Evolutionary conservation across 2,797 vertebrate genomes (phyloP).

Genomic region (Falco naumanni): DNA sequence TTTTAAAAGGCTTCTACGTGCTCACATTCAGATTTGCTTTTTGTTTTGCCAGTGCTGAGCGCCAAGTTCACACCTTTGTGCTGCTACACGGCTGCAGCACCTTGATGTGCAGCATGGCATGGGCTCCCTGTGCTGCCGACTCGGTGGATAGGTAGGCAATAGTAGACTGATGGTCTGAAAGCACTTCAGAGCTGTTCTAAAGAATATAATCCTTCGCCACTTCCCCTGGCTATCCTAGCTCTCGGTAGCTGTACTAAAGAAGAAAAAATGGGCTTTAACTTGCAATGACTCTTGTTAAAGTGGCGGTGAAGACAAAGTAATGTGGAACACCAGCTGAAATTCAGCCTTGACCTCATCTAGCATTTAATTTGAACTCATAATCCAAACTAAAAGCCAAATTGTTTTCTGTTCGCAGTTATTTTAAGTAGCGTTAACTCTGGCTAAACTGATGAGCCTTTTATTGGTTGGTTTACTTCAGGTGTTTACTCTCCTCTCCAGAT

Average conservation of each 20-base stretch:
- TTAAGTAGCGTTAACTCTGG: slow-evolving; percentile 57
- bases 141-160: not conserved
- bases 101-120: not conserved
- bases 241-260: not conserved
- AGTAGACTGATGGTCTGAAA: not conserved
- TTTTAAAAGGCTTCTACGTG: not conserved
- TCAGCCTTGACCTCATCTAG: slow-evolving; percentile 15
- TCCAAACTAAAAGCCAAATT: slow-evolving; percentile 41
- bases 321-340: slow-evolving; percentile 23
- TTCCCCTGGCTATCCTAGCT: not conserved
- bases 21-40: accelerated
- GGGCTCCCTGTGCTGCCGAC: not conserved
- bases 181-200: not conserved
- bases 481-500: slow-evolving; percentile 39
- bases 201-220: not conserved
- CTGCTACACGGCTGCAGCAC: not conserved
- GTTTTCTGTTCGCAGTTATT: slow-evolving; percentile 51
- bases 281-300: not conserved
- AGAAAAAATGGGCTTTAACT: not conserved
- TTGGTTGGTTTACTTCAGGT: slow-evolving; percentile 32
- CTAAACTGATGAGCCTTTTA: slow-evolving; percentile 8
- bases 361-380: slow-evolving; percentile 49
- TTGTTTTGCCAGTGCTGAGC: not conserved
- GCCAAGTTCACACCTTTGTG: accelerated
- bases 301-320: not conserved